Percentiles rank a stretch among this genome's conserved stretches.
These are phyloP conservation scores for Promerops cafer DNA, from an alignment of 2,113 vertebrate species.

Conservation along the genomic window DNA sequence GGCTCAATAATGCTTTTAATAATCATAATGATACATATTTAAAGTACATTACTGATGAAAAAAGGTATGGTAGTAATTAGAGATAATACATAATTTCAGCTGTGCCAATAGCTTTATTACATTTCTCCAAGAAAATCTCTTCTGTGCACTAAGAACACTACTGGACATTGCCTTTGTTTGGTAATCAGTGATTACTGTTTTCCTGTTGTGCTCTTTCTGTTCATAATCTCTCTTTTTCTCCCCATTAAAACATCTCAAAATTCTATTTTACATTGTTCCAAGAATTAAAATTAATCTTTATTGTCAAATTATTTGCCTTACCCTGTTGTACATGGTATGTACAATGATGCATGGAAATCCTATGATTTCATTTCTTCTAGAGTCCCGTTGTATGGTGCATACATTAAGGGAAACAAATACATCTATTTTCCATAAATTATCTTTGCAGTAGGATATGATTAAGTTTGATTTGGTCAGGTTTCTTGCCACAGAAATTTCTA, in stretches of 20 bases:
- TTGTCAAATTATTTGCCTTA: not conserved
- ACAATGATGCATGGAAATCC: not conserved
- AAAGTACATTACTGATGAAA: not conserved
- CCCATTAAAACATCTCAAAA: not conserved
- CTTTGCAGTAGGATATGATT: no score
- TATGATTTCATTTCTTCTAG: not conserved
- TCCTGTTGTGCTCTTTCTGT: not conserved
- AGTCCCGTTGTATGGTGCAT: not conserved
- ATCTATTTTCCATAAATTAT: not conserved
- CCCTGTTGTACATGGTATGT: not conserved
- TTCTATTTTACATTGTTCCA: not conserved
- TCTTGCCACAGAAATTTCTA: not conserved
- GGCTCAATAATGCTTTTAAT: not conserved
- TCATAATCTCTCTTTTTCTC: not conserved
- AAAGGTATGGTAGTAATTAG: not conserved
- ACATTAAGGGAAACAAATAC: not conserved
- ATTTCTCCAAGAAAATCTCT: not conserved
- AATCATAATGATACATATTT: not conserved
- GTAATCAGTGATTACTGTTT: not conserved
- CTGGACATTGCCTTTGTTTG: not conserved
- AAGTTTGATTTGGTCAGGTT: not conserved
- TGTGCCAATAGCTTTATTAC: not conserved
- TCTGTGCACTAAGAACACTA: fast-evolving
- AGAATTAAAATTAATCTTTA: not conserved
- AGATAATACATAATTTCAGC: not conserved